Evolutionary conservation across 1,140 invertebrate genomes (phyloP), one percentile per base, ranked within the genome.

Genomic region (Halesus radiatus): DNA sequence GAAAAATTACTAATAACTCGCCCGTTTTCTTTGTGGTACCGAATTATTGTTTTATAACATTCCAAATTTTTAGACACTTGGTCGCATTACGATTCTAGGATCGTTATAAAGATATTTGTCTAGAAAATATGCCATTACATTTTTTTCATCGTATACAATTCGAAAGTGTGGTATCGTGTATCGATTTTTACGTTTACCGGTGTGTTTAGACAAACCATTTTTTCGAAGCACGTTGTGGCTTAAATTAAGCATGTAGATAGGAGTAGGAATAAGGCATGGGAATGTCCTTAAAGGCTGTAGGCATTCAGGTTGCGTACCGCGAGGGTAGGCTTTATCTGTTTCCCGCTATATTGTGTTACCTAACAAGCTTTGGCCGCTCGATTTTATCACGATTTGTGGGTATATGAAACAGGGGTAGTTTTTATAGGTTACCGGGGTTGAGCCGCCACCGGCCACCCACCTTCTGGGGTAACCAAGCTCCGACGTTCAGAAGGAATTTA

Each of bases 391-490:
- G 20, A 56, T 53, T 56, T 54, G 18, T 26, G 70, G 23, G 70
- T 74, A 52, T 53, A 74, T 53, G 70, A 74, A 32, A 18, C 52
- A 26, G 22, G 53, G 70, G 70, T 70, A 50, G 66, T 45, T 70
- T 66, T 70, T 70, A 70, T 70, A 70, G 66, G 66, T 70, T 70
- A 70, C 32, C n/a, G 66, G 66, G 66, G 62, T 66, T 66, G 62
- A n/a, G 37, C 37, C 32, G 32, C 4, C 32, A 6, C 32, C 37
- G 37, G 37, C 37, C 37, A 45, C 37, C 37, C 37, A 45, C 37
- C 37, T 45, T 3, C 10, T 45, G n/a, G 22, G 62, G 62, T 66
- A 32, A 66, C 37, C 37, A 45, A 45, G 10, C 37, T 22, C 54
- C n/a, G 5, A 10, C 22, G 54, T 20, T 56, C n/a, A 56, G n/a